These are phyloP conservation scores for Formicarius rufipectus DNA, from an alignment of 2,113 vertebrate species.

Conservation along the genomic window DNA sequence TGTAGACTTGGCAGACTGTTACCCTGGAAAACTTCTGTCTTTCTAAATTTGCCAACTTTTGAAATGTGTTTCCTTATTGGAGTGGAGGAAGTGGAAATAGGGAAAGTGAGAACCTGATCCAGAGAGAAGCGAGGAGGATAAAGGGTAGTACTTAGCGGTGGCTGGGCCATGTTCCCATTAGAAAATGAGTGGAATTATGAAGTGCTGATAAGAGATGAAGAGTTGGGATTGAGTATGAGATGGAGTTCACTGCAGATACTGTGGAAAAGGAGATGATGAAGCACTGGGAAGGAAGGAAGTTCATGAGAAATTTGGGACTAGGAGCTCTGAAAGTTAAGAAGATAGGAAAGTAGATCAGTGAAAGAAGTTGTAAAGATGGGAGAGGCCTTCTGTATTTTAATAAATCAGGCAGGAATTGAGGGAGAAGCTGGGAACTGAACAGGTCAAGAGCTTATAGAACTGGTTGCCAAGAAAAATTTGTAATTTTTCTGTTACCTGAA, in stretches of 20 bases:
- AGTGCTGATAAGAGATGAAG: not conserved
- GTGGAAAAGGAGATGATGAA: not conserved
- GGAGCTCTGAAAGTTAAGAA: not conserved
- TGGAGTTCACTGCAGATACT: not conserved
- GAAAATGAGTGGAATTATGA: not conserved
- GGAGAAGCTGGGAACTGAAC: not conserved
- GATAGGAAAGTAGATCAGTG: not conserved
- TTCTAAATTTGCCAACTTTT: not conserved
- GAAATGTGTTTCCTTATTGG: not conserved
- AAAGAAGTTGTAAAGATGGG: not conserved
- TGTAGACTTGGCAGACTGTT: not conserved
- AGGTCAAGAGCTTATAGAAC: not conserved
- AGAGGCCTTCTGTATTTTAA: not conserved
- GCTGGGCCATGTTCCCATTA: not conserved
- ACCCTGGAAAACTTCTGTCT: not conserved
- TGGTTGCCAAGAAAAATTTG: not conserved
- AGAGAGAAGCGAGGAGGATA: not conserved
- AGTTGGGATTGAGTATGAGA: not conserved
- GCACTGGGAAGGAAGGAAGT: not conserved
- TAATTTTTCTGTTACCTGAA: not conserved
- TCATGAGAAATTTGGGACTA: not conserved
- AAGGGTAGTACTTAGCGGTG: not conserved
- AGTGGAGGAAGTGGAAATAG: not conserved
- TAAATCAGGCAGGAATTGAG: not conserved
- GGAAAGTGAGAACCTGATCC: not conserved